phyloP scores from a whole-genome alignment of 2,888 invertebrate genomes.

The Nudaria mundana region DNA sequence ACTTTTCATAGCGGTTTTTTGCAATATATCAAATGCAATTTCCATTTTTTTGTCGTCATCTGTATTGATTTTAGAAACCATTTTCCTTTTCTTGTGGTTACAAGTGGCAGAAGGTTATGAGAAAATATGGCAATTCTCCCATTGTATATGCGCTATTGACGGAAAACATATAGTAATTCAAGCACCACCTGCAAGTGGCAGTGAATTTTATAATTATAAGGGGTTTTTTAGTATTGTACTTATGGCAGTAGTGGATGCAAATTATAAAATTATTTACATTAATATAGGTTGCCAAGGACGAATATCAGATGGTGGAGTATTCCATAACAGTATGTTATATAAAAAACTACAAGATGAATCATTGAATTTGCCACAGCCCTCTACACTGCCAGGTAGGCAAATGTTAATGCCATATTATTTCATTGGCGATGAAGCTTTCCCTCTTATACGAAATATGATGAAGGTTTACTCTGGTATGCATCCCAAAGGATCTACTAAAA shows the following conservation, averaged over 20 bases:
- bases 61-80: too few species aligned
- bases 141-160: constrained; percentile 11
- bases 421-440: constrained; percentile 18
- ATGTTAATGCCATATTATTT: constrained; percentile 10
- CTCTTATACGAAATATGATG: constrained; percentile 14
- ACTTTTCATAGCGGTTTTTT: constrained; percentile 9
- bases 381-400: constrained; percentile 12
- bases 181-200: constrained; percentile 13
- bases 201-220: constrained; percentile 13
- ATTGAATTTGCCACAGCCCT: constrained; percentile 6
- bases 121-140: constrained; percentile 9
- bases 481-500: constrained; percentile 11
- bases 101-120: constrained; percentile 4
- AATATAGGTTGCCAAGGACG: constrained; percentile 11
- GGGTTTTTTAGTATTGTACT: constrained; percentile 9
- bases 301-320: constrained; percentile 12
- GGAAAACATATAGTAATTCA: constrained; percentile 16
- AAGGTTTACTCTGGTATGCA: constrained; percentile 15
- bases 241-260: constrained; percentile 9
- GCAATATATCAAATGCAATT: constrained; percentile 7
- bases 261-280: constrained; percentile 9
- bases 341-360: constrained; percentile 6
- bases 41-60: constrained; percentile 5
- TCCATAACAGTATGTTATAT: constrained; percentile 6
- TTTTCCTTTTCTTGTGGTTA: too few species aligned